Conservation (phyloP, 1,140 invertebrate species). For the Drosophila tsacasi region DNA sequence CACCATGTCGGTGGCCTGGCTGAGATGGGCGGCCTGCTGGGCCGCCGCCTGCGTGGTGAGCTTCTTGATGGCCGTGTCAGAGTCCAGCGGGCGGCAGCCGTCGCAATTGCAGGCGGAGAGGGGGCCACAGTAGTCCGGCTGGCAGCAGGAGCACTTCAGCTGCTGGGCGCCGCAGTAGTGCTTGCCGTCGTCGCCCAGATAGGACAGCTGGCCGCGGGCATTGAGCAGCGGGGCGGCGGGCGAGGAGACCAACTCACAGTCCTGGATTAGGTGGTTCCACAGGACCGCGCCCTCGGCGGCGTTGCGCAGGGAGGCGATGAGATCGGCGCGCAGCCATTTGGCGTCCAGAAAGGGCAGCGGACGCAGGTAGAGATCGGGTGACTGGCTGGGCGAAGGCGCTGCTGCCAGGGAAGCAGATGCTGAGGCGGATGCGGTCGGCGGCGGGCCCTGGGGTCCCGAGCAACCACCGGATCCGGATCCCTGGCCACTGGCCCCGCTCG, state of each 20-base stretch:
- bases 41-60: constrained; percentile 64
- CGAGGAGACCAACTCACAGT: constrained; percentile 81
- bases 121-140: constrained; percentile 79
- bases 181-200: constrained; percentile 82
- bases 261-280: constrained; percentile 84
- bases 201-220: constrained; percentile 73
- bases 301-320: constrained; percentile 78
- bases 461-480: constrained; percentile 13
- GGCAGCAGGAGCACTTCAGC: constrained; percentile 78
- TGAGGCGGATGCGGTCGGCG: neutral
- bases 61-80: constrained; percentile 79
- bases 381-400: constrained; percentile 19
- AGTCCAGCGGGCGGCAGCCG: constrained; percentile 75
- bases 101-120: constrained; percentile 82
- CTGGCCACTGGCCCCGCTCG: constrained; percentile 30
- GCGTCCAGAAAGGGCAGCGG: constrained; percentile 77
- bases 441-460: constrained; percentile 1
- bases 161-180: constrained; percentile 82
- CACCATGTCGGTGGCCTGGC: constrained; percentile 69
- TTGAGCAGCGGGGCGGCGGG: constrained; percentile 66
- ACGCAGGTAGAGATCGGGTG: constrained; percentile 76
- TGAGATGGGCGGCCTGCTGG: constrained; percentile 59
- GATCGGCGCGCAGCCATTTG: constrained; percentile 84
- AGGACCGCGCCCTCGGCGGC: constrained; percentile 69
- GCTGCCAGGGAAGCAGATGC: constrained; percentile 5